Percentiles rank a stretch among this genome's conserved stretches.
Conservation (phyloP, 2,113 vertebrate genomes). For the Protomyctophum bolini region DNA sequence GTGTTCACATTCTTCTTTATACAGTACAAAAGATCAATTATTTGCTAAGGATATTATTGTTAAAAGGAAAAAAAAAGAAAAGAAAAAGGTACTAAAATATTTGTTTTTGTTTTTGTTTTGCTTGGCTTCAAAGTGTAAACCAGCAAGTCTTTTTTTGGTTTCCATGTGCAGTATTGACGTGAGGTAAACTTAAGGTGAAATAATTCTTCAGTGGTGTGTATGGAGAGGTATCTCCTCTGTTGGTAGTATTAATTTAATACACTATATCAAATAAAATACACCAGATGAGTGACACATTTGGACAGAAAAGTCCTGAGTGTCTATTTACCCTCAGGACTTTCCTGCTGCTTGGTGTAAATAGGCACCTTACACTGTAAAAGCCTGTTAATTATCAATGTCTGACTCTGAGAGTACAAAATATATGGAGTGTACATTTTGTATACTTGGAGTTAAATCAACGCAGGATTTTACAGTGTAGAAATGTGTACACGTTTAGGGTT, state of each 20-base stretch:
- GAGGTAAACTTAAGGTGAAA: constrained; percentile 95
- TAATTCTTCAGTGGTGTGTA: constrained; percentile 91
- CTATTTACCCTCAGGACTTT: too few species aligned
- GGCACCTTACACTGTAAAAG: constrained; percentile 75
- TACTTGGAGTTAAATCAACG: too few species aligned
- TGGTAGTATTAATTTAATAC: constrained; percentile 86
- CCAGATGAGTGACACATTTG: constrained; percentile 84
- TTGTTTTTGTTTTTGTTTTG: constrained; percentile 81
- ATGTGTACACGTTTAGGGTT: constrained; percentile 81
- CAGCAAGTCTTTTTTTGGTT: constrained; percentile 88
- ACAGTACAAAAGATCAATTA: constrained; percentile 86
- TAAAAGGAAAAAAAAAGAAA: constrained; percentile 58
- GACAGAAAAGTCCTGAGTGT: constrained; percentile 25
- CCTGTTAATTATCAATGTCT: too few species aligned
- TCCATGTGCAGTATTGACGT: constrained; percentile 98
- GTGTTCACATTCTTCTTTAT: constrained; percentile 94
- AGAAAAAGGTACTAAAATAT: constrained; percentile 74
- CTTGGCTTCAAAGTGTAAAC: constrained; percentile 94
- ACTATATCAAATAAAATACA: constrained; percentile 82
- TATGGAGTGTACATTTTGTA: too few species aligned
- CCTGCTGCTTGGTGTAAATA: constrained; percentile 69
- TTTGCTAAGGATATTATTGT: constrained; percentile 91
- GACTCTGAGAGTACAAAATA: too few species aligned
- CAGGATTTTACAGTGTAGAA: constrained; percentile 50
- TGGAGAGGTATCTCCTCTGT: constrained; percentile 88